Evolutionary conservation across 2,797 vertebrate genomes (phyloP).

Genomic region (Crocodylus rhombifer): DNA sequence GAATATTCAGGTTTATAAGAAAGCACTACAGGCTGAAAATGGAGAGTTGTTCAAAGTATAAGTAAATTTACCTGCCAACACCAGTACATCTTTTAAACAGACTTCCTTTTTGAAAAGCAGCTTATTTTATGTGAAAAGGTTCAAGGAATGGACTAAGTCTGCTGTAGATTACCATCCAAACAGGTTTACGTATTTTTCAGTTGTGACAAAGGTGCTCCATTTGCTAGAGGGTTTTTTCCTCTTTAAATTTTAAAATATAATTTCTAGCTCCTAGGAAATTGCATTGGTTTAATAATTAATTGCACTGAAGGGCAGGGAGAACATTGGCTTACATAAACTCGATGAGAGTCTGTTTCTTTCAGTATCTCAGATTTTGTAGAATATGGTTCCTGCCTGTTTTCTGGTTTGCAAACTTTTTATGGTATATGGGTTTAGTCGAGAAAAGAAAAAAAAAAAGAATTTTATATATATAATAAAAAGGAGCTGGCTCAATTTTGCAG

Average conservation of each 20-base stretch:
- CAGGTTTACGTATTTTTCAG: background rate
- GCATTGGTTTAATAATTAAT: conserved; percentile 5
- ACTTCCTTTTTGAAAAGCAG: background rate
- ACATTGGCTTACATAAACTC: background rate
- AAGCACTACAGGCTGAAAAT: background rate
- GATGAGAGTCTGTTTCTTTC: conserved; percentile 31
- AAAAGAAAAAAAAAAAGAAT: conserved; percentile 20
- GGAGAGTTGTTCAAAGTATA: background rate
- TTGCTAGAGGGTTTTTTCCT: background rate
- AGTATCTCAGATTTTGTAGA: background rate
- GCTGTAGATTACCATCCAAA: conserved; percentile 5
- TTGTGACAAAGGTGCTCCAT: background rate
- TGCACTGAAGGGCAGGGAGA: background rate
- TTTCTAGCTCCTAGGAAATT: conserved; percentile 11
- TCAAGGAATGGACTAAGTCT: background rate
- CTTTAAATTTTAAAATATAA: conserved; percentile 7
- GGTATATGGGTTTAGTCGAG: background rate
- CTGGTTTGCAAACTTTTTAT: conserved; percentile 52
- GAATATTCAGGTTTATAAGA: background rate
- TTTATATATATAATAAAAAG: conserved; percentile 73
- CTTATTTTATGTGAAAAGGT: conserved; percentile 11
- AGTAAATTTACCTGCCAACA: background rate
- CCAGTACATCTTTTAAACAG: background rate
- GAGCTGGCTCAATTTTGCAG: conserved; percentile 65
- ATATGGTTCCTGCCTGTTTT: conserved; percentile 35